Evolutionary conservation across 2,113 vertebrate species (phyloP), one percentile per base, ranked within the genome.

Genomic region (Cavia aperea): DNA sequence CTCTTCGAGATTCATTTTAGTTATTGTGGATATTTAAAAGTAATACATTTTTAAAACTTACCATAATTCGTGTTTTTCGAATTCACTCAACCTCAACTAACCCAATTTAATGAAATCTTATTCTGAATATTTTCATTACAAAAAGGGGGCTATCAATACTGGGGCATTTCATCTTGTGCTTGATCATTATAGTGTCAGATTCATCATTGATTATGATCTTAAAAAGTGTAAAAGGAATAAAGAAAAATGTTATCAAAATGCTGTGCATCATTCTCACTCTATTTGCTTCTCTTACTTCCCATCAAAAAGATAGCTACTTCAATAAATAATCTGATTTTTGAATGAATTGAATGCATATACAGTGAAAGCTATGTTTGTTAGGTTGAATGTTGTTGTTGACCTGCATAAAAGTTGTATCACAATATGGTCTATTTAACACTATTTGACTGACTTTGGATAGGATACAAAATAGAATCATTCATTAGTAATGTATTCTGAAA

Each of bases 81-180:
- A 93, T 89, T 81, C 39, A 79, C 36, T 14, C 19, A 62, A 88
- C n/a, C 46, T 94, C 72, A 94, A 90, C 66, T 83, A 87, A 94
- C 29, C 63, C 43, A 75, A 75, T 89, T 90, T 95, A 93, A 93
- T 90, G 60, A 87, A 79, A 89, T 56, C 15, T n/a, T 91, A 51
- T 43, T 90, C 36, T 90, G 66, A 82, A 78, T 26, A 77, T 78
- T 94, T 94, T 88, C 31, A 86, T 82, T 82, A 77, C 15, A 39
- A 84, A 94, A 91, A 87, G 18, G 10, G 7, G 6, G 6, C 3
- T 2, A 39, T 85, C 46, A 65, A 33, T 72, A 90, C 23, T 43
- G 15, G 23, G 5, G 73, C 39, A n/a, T 84, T 89, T 95, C 92
- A 86, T 95, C 49, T 93, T 84, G 21, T 49, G 87, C 51, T 85